Evolutionary conservation across 2,888 invertebrate genomes (phyloP), one percentile per base, ranked within the genome.

Genomic region (Leptothorax acervorum): DNA sequence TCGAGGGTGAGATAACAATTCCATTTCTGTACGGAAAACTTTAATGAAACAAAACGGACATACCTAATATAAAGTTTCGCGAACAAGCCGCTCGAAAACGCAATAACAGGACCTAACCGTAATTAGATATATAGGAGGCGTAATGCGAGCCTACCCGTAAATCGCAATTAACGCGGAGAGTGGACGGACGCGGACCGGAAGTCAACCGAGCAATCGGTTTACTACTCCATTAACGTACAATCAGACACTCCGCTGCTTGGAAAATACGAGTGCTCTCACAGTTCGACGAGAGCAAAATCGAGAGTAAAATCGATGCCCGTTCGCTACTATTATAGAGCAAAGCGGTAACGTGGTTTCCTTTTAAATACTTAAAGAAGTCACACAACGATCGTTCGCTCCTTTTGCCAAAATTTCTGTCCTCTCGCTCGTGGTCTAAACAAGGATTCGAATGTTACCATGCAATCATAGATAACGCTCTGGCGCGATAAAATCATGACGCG

Each of bases 161-260:
- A 78, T 66, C 51, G 31, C 48, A 73, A 81, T 73, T 73, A 73
- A 60, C 57, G 57, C 3, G 23, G 31, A 57, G 31, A 62, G 39
- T 23, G 48, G 39, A 66, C 55, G 57, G 57, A 42, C 60, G 63
- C 71, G 76, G 42, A 53, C 55, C 82, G 66, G 65, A 86, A 82
- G 86, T 86, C 83, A 86, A 73, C 86, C 76, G 57, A 68, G 75
- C 78, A 86, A 83, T 86, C 73, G 60, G 57, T 83, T 63, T 45
- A 55, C 42, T 74, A 57, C 71, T 87, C 79, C 79, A 87, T 87
- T 87, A 85, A 87, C 71, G 87, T 74, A 78, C 86, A 81, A 85
- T 87, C 75, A 78, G 82, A 87, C 57, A 79, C 66, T 57, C 51
- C 55, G 82, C 42, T 85, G 81, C 83, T 75, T 85, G 70, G 81